Evolutionary conservation across 2,113 vertebrate species (phyloP), one percentile per base, ranked within the genome.

Genomic region (Zosterops hypoxanthus): DNA sequence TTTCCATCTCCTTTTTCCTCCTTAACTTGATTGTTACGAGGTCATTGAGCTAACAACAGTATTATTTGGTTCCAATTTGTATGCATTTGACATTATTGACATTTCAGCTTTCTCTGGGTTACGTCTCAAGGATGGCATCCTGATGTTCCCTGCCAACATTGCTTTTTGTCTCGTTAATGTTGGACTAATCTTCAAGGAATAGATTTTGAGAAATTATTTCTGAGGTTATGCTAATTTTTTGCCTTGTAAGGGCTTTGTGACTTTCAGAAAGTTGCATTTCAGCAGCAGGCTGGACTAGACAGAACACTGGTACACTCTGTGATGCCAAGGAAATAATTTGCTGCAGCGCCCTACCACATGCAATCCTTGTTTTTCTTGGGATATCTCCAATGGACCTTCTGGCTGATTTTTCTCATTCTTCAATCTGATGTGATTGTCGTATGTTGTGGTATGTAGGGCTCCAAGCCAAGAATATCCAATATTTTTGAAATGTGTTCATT

Each of bases 401-500:
- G 83, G n/a, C 28, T 86, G 53, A 46, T 71, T 82, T 68, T 90
- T 61, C 59, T 64, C 11, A 20, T 4, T 86, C 73, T 86, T 78
- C 73, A 61, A 50, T 66, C 41, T 19, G 53, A 85, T 8, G 42
- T 68, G 72, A 64, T 95, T 28, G 1, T 93, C 0, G 1, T 72
- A 53, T 86, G 15, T 81, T 86, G 49, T 64, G 80, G 56, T 94
- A 91, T 91, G 88, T 81, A 56, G n/a, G 53, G 24, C 69, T 85
- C 44, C 61, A 82, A 56, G 89, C 81, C 83, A 94, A 89, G 36
- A 94, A 82, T 82, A 86, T 36, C 47, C 28, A 71, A 57, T 92
- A 3, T 64, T 96, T 97, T 89, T 82, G 73, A 89, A 86, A 84
- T 78, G 39, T 60, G 44, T 72, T 94, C 41, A 68, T 89, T 89